Evolutionary conservation across 2,113 vertebrate genomes (phyloP).

Genomic region (Pygoscelis adeliae): DNA sequence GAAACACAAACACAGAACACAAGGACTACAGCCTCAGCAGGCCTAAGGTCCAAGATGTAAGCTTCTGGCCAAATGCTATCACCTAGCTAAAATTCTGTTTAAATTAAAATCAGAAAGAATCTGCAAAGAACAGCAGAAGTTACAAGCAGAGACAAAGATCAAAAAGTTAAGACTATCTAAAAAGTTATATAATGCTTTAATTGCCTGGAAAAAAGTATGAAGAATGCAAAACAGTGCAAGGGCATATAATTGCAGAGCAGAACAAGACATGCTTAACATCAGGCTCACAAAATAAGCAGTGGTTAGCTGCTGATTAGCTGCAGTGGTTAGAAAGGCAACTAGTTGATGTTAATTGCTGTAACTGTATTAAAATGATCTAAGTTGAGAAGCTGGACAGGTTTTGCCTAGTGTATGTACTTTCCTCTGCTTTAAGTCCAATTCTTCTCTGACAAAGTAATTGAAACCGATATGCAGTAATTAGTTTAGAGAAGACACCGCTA

Average conservation of each 20-base stretch:
- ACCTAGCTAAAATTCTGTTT: not conserved
- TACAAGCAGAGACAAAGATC: not conserved
- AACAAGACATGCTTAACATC: not conserved
- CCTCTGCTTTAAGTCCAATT: not conserved
- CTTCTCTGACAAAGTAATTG: not conserved
- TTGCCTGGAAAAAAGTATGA: not conserved
- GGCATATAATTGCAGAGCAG: not conserved
- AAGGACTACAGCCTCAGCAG: not conserved
- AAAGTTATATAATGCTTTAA: not conserved
- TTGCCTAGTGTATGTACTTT: not conserved
- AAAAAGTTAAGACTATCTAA: not conserved
- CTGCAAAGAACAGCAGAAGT: not conserved
- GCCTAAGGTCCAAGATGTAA: not conserved
- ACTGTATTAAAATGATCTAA: not conserved
- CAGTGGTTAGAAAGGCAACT: not conserved
- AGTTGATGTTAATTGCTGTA: not conserved
- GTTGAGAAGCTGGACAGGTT: not conserved
- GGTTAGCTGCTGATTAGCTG: not conserved
- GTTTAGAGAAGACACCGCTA: not conserved
- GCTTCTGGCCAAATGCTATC: not conserved
- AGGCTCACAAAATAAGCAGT: not conserved
- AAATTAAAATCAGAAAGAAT: not conserved
- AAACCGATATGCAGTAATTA: not conserved
- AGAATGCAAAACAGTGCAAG: not conserved
- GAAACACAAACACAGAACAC: not conserved